Conservation (phyloP, 1,140 invertebrate species). For the Chionoecetes opilio region DNA sequence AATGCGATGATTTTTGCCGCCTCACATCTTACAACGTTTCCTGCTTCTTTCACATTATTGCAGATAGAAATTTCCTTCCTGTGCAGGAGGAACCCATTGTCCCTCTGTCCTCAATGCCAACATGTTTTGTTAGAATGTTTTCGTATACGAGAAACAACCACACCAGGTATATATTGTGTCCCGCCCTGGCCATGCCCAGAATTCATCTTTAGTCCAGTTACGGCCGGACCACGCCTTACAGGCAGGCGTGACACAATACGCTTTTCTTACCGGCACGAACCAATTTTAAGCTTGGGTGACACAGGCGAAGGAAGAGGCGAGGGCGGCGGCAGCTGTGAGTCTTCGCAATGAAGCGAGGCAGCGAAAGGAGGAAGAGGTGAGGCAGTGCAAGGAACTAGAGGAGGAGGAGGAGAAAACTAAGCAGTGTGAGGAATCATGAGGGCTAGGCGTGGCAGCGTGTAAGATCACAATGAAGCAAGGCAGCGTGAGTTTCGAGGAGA, state of each 20-base stretch:
- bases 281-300: background rate
- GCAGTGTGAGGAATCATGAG: too few species aligned
- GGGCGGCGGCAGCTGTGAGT: background rate
- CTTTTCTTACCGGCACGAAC: background rate
- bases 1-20: background rate
- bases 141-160: background rate
- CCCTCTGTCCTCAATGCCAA: background rate
- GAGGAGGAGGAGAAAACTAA: too few species aligned
- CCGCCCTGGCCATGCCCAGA: background rate
- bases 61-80: background rate
- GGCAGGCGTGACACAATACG: background rate
- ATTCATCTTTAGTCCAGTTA: background rate
- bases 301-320: background rate
- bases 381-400: too few species aligned
- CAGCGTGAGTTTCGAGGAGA: background rate
- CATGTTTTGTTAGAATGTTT: background rate
- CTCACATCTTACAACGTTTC: background rate
- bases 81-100: background rate
- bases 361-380: background rate
- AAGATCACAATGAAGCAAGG: background rate
- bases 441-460: too few species aligned
- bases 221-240: too few species aligned
- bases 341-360: background rate
- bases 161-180: background rate
- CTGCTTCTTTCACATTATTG: background rate